Conservation (phyloP, 1,140 invertebrate genomes). For the Brachionus rotundiformis region DNA sequence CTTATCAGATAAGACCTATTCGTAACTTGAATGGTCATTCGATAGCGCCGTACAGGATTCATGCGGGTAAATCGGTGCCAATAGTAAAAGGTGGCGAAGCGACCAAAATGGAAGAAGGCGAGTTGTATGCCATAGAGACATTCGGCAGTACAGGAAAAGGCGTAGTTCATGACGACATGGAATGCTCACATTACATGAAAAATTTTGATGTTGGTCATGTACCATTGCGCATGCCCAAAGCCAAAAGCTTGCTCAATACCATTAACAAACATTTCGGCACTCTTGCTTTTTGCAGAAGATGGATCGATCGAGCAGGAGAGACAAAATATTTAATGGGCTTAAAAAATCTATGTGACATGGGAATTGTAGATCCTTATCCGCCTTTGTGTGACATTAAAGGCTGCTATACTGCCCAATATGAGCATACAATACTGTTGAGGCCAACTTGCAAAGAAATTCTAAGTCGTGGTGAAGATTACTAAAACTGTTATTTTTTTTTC, state of each 20-base stretch:
- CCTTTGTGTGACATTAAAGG: conserved; percentile 96
- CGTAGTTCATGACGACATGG: conserved; percentile 96
- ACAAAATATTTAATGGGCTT: conserved; percentile 95
- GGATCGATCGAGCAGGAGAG: conserved; percentile 93
- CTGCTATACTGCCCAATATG: conserved; percentile 97
- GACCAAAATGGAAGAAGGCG: conserved; percentile 96
- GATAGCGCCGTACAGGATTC: conserved; percentile 93
- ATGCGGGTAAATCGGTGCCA: conserved; percentile 98
- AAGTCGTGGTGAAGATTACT: conserved; percentile 93
- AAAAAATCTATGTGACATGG: conserved; percentile 88
- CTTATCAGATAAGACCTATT: conserved; percentile 92
- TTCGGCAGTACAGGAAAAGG: conserved; percentile 97
- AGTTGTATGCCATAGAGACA: conserved; percentile 99
- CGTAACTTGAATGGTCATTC: conserved; percentile 97
- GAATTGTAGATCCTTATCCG: conserved; percentile 91
- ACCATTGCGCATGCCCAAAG: conserved; percentile 79
- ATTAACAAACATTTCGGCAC: conserved; percentile 98
- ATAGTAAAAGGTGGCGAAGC: conserved; percentile 98
- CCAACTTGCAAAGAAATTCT: conserved; percentile 98
- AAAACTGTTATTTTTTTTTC: conserved; percentile 53
- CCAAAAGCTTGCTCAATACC: conserved; percentile 85
- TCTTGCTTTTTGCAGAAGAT: conserved; percentile 95
- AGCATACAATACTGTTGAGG: conserved; percentile 94
- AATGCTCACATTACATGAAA: conserved; percentile 99
- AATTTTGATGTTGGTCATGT: conserved; percentile 92